These are phyloP conservation scores for Germaria angustata DNA, from an alignment of 2,888 invertebrate species.

Conservation along the genomic window DNA sequence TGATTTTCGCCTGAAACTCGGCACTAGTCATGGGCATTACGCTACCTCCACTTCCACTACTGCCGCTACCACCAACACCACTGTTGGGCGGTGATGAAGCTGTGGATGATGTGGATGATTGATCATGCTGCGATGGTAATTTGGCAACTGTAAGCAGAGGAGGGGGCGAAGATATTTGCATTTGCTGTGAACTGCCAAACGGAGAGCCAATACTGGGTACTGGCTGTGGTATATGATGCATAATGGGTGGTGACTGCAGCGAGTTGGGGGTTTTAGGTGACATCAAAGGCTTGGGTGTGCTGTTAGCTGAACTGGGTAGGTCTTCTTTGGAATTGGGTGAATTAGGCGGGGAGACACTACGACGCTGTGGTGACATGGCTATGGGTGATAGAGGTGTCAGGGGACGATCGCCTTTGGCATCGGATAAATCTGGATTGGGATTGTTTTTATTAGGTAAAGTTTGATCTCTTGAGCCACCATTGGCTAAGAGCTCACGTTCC, in stretches of 20 bases:
- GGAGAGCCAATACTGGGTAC: conserved; percentile 70
- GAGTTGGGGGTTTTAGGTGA: conserved; percentile 54
- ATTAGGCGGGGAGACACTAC: conserved; percentile 70
- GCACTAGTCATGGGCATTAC: conserved; percentile 68
- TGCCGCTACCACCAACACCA: conserved; percentile 52
- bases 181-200: conserved; percentile 68
- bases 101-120: conserved; percentile 73
- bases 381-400: conserved; percentile 81
- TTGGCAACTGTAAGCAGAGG: conserved; percentile 73
- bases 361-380: conserved; percentile 72
- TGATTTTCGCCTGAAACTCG: conserved; percentile 78
- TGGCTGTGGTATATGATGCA: conserved; percentile 71
- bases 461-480: conserved; percentile 96
- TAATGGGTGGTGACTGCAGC: conserved; percentile 67
- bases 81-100: conserved; percentile 73
- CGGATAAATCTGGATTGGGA: conserved; percentile 96
- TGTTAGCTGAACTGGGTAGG: conserved; percentile 41
- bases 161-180: conserved; percentile 76
- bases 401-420: conserved; percentile 90
- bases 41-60: conserved; percentile 47
- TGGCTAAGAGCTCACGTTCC: conserved; percentile 95
- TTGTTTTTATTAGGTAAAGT: conserved; percentile 98
- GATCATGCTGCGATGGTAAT: conserved; percentile 72
- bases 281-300: conserved; percentile 55
- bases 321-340: conserved; percentile 65